These are phyloP conservation scores for Tragopan temminckii DNA, from an alignment of 2,797 vertebrate genomes.

Conservation along the genomic window DNA sequence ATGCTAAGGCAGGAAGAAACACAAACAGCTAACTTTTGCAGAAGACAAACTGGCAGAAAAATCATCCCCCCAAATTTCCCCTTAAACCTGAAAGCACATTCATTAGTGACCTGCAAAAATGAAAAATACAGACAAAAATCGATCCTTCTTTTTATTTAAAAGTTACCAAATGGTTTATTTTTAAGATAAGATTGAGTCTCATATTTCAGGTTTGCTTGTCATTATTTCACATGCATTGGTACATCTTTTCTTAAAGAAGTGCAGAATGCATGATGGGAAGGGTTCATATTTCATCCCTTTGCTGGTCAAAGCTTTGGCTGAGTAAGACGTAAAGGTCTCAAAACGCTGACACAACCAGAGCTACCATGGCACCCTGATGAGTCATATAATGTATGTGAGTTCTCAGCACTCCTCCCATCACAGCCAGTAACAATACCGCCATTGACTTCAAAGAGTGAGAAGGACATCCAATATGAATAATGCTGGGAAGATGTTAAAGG, in stretches of 20 bases:
- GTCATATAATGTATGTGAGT: slow-evolving; percentile 58
- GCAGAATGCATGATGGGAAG: slow-evolving; percentile 18
- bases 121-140: background rate
- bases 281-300: background rate
- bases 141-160: background rate
- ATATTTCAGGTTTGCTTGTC: background rate
- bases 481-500: slow-evolving; percentile 72
- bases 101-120: background rate
- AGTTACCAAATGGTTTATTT: background rate
- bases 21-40: background rate
- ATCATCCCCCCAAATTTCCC: background rate
- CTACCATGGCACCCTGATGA: slow-evolving; percentile 49
- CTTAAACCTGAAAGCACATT: background rate
- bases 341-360: slow-evolving; percentile 70
- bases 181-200: background rate
- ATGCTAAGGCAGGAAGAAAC: background rate
- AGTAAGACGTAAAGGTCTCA: slow-evolving; percentile 34
- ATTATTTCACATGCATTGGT: background rate
- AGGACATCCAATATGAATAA: slow-evolving; percentile 64
- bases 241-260: background rate
- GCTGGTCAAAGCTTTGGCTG: slow-evolving; percentile 44
- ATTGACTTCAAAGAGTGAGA: slow-evolving; percentile 74
- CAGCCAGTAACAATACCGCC: slow-evolving; percentile 49
- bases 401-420: slow-evolving; percentile 68
- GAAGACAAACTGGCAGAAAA: background rate